Percentiles rank a stretch among this genome's conserved stretches.
Conservation (phyloP, 2,888 invertebrate genomes). For the Hyposoter dolosus region DNA sequence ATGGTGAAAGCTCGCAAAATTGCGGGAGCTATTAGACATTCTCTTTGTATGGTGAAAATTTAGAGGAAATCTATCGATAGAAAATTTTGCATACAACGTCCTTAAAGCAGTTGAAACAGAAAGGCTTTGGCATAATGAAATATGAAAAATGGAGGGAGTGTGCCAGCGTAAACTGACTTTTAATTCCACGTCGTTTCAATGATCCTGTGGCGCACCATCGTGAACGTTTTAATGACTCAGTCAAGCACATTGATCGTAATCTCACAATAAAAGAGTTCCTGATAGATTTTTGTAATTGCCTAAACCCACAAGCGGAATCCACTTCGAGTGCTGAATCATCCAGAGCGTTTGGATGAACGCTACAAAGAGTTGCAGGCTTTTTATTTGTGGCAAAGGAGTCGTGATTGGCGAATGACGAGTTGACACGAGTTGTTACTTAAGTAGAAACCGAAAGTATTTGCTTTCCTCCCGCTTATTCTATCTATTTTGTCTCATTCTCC, state of each 20-base stretch:
- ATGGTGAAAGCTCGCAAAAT: no score
- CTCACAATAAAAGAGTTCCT: background rate
- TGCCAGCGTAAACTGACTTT: background rate
- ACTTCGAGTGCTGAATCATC: conserved; percentile 1
- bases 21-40: no score
- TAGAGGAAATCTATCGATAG: no score
- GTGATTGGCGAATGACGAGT: conserved; percentile 21
- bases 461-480: background rate
- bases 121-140: background rate
- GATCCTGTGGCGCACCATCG: background rate
- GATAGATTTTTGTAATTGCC: background rate
- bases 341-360: background rate
- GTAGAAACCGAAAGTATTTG: background rate
- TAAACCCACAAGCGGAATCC: conserved; percentile 4
- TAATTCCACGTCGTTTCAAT: background rate
- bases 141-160: background rate
- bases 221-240: background rate
- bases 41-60: no score
- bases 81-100: no score
- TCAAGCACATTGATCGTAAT: background rate
- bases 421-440: conserved; percentile 16
- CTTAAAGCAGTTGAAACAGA: no score
- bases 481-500: conserved; percentile 1
- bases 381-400: conserved; percentile 5
- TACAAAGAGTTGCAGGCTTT: background rate